Base-by-base conservation (phyloP, 1,140 invertebrate species). In the Drosophila lini region DNA sequence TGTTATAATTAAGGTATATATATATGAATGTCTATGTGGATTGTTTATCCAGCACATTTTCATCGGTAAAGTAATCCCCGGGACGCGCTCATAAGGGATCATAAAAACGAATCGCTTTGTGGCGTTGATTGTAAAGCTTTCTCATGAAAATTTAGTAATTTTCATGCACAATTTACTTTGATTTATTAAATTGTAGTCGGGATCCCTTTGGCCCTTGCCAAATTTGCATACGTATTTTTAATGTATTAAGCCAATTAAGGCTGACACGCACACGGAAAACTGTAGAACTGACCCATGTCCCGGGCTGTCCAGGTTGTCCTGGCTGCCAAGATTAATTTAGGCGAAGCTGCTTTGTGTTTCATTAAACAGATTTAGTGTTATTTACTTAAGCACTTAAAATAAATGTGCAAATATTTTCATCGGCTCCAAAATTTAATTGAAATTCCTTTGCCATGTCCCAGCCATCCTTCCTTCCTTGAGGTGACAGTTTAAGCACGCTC, bases 401-500 rank as follows among this genome's bases (percentile, higher is more conserved):
- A 50, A 53, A 73, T 73, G 67, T 71, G 45, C 34, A 78, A 74
- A 78, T 64, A 62, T 69, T 81, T 81, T 28, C 52, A 71, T 59
- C 69, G 31, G 53, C 53, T 58, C 10, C 16, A 10, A 74, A 80
- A 63, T 58, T 68, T 84, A 84, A 83, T 83, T 83, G 65, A 77
- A 80, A 80, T 84, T 80, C 74, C 75, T 78, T 76, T 75, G 48
- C 40, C 69, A 48, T 62, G 52, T 68, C 47, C 41, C 74, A 53
- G 25, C 36, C 74, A 44, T 71, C 32, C 44, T 22, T 71, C 32
- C 44, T 28, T 48, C 52, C 80, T 73, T 79, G 61, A 75, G 81
- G 79, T 86, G 78, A 85, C 69, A 86, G 78, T 85, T 86, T 85
- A 86, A 85, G 81, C 78, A 86, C 64, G 74, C 78, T 81, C 75